Evolutionary conservation across 2,888 invertebrate genomes (phyloP), one percentile per base, ranked within the genome.

Genomic region (Drosophila nr. fundita): DNA sequence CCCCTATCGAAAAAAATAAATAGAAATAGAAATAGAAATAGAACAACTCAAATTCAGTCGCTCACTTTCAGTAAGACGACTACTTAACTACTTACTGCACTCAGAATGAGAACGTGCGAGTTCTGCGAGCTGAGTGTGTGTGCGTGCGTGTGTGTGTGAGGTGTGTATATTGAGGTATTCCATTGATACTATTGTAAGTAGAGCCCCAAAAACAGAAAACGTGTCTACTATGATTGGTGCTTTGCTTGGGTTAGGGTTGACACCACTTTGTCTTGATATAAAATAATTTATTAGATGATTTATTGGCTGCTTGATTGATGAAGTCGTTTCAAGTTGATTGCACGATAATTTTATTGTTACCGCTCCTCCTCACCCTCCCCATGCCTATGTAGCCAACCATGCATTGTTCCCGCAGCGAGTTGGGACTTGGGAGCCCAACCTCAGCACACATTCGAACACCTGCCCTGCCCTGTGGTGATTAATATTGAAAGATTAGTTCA

Each of bases 261-360:
- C 81, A 90, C 52, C 68, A 68, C 77, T 88, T 78, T 86, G 85
- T 84, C 76, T 83, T 73, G 82, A 89, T 89, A 87, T 71, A 59
- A 68, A 72, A 73, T 68, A 68, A 87, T 87, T 89, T 79, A 82
- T 84, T 68, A 38, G 68, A 74, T 90, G 82, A 87, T 87, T 90
- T 89, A 90, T 89, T 70, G 76, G 68, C 61, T 64, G 57, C 63
- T 89, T 87, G 82, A 89, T 89, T 87, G 86, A 90, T 87, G 79
- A 82, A 89, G 85, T 82, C 75, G 70, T 70, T 81, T 68, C 64
- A 59, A 87, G 79, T 82, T 86, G 83, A 80, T 81, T 76, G 89
- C 73, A 78, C 82, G 89, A 90, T 87, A 70, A 80, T 71, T 83
- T 86, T 71, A 77, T 73, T 77, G 84, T 68, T 60, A 24, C 24